These are phyloP conservation scores for Rhizoglyphus robini DNA, from an alignment of 1,140 invertebrate species.

Conservation along the genomic window DNA sequence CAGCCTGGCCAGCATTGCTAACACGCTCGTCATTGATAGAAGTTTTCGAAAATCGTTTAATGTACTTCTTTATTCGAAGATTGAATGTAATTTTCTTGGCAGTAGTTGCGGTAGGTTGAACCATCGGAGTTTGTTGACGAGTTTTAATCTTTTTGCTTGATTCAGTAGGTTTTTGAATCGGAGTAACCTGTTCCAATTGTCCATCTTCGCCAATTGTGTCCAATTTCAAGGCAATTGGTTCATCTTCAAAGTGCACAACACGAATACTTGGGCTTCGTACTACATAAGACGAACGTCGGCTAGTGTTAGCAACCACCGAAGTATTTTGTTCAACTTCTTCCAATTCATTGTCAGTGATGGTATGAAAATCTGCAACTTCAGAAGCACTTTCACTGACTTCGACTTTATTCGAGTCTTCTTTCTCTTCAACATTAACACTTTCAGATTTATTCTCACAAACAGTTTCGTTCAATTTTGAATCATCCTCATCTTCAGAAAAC, in stretches of 20 bases:
- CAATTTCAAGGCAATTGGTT: background rate
- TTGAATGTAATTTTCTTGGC: background rate
- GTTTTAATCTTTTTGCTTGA: background rate
- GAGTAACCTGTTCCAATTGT: background rate
- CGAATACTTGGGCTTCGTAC: background rate
- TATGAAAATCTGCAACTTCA: background rate
- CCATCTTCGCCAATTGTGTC: background rate
- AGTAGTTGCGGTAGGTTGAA: background rate
- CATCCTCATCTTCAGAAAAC: no score
- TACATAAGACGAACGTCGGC: background rate
- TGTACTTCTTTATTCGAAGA: background rate
- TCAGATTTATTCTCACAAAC: background rate
- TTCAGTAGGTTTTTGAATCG: background rate
- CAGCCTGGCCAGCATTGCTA: background rate
- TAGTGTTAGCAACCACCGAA: background rate
- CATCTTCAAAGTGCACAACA: background rate
- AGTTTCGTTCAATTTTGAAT: no score
- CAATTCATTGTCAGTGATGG: background rate
- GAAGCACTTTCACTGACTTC: background rate
- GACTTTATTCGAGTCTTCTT: background rate
- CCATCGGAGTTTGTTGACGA: constrained; percentile 5
- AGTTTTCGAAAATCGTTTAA: background rate
- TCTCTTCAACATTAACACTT: background rate
- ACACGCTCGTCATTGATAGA: background rate
- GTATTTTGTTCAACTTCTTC: background rate